phyloP scores from a whole-genome alignment of 2,797 vertebrate species.

The Pogonophryne albipinna region DNA sequence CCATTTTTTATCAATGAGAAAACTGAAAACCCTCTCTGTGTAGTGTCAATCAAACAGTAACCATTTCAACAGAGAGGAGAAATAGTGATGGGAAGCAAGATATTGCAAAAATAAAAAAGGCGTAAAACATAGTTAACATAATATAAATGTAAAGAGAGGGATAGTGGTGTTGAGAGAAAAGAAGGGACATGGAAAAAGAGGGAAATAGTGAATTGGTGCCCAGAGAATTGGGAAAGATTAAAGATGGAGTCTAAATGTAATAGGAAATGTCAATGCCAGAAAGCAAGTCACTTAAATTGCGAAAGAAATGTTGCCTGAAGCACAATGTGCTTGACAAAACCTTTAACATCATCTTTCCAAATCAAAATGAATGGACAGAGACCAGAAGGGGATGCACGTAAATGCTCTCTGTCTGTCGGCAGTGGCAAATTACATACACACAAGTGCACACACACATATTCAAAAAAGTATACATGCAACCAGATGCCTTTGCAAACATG shows the following conservation, averaged over 20 bases:
- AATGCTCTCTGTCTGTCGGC: conserved; percentile 37
- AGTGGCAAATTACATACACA: conserved; percentile 15
- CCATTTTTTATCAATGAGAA: neutral
- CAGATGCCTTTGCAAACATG: conserved; percentile 39
- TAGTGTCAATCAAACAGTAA: neutral
- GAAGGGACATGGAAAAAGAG: neutral
- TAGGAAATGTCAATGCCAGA: conserved; percentile 78
- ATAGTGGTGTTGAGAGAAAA: neutral
- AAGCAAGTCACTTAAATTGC: conserved; percentile 86
- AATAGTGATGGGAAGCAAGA: neutral
- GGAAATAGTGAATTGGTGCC: conserved; percentile 2
- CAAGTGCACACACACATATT: conserved; percentile 16
- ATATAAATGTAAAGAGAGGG: neutral
- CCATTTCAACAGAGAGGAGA: neutral
- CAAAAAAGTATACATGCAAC: conserved; percentile 19
- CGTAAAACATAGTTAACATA: conserved; percentile 6
- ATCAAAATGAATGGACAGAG: conserved; percentile 62
- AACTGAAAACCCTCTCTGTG: neutral
- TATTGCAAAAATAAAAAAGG: neutral
- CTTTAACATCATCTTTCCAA: conserved; percentile 79
- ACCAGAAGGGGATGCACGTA: conserved; percentile 25
- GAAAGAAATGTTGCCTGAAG: conserved; percentile 80
- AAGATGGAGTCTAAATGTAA: conserved; percentile 86
- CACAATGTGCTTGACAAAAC: conserved; percentile 77
- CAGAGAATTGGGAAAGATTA: conserved; percentile 72